Evolutionary conservation across 1,140 invertebrate genomes (phyloP).

Genomic region (Melitaea cinxia): DNA sequence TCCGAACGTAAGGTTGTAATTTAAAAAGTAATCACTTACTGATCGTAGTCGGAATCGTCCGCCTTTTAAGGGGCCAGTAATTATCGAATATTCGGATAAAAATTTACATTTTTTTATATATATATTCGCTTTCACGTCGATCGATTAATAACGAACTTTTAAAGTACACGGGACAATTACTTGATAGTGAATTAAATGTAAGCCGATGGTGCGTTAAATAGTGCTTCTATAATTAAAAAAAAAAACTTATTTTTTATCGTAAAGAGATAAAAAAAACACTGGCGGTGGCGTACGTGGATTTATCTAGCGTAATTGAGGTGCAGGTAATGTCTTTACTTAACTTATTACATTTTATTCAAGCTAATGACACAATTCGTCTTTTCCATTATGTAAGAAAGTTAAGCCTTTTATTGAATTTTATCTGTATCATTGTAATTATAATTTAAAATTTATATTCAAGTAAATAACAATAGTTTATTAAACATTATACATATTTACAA

Average conservation of each 20-base stretch:
- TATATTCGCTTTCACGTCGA: slow-evolving; percentile 58
- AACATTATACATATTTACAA: too few species aligned
- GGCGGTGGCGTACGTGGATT: slow-evolving; percentile 84
- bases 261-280: slow-evolving; percentile 67
- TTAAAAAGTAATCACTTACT: slow-evolving; percentile 71
- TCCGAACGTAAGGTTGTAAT: slow-evolving; percentile 49
- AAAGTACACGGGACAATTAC: slow-evolving; percentile 20
- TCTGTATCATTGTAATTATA: too few species aligned
- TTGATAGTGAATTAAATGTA: slow-evolving; percentile 17
- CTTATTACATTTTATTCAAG: too few species aligned
- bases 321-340: too few species aligned
- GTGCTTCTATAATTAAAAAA: slow-evolving; percentile 4
- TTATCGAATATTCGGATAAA: slow-evolving; percentile 51
- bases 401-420: too few species aligned
- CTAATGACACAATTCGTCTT: too few species aligned
- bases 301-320: slow-evolving; percentile 84
- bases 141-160: slow-evolving; percentile 5
- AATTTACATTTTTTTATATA: slow-evolving; percentile 53
- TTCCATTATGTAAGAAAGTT: too few species aligned
- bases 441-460: too few species aligned
- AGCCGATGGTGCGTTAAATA: slow-evolving; percentile 12
- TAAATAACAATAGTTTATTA: too few species aligned
- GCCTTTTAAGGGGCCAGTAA: slow-evolving; percentile 65
- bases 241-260: slow-evolving; percentile 46
- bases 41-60: slow-evolving; percentile 55